These are phyloP conservation scores for Pelecanoides urinatrix DNA, from an alignment of 2,113 vertebrate genomes.

Conservation along the genomic window DNA sequence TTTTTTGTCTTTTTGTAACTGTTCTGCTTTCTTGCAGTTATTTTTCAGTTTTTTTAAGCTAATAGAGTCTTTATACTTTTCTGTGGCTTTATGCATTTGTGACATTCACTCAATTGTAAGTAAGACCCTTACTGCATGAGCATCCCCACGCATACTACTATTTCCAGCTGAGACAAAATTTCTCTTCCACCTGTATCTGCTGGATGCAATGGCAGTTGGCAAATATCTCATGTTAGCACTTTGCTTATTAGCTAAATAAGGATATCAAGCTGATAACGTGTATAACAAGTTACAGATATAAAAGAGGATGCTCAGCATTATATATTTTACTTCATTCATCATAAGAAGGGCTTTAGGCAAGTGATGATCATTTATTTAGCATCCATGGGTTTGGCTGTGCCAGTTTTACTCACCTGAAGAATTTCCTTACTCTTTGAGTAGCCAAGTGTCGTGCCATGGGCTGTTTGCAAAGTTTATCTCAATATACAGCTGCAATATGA, in stretches of 20 bases:
- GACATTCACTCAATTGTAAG: neutral
- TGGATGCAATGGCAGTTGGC: neutral
- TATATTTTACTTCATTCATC: neutral
- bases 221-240: neutral
- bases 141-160: neutral
- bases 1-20: neutral
- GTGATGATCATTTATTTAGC: neutral
- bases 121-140: rapidly evolving
- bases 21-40: neutral
- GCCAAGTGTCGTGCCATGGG: rapidly evolving
- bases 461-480: neutral
- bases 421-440: neutral
- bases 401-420: neutral
- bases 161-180: neutral
- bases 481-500: neutral
- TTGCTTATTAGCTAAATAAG: neutral
- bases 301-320: rapidly evolving
- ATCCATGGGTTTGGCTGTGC: neutral
- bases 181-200: neutral
- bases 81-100: neutral
- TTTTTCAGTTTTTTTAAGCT: neutral
- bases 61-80: neutral
- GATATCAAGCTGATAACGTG: neutral
- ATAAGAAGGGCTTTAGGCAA: neutral
- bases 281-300: neutral